phyloP scores from a whole-genome alignment of 1,140 invertebrate genomes.

The Pollicipes pollicipes region DNA sequence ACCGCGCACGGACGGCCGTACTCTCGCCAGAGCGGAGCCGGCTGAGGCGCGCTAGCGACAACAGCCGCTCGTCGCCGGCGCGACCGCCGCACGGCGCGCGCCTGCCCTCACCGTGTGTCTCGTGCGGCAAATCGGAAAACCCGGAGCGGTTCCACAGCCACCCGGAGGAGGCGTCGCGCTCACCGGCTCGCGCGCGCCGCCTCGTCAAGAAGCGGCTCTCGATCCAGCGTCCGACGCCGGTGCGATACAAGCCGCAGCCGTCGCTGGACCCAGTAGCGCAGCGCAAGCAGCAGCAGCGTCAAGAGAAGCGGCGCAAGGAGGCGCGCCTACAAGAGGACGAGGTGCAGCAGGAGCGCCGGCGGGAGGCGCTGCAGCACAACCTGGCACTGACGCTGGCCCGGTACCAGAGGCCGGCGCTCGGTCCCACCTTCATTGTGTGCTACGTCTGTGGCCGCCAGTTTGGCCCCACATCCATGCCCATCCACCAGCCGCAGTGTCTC shows the following conservation, averaged over 20 bases:
- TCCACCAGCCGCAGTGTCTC: slow-evolving; percentile 58
- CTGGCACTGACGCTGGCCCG: not conserved
- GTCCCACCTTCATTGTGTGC: slow-evolving; percentile 33
- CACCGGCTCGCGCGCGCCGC: too few relatives aligned
- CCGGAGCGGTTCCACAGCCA: slow-evolving; percentile 42
- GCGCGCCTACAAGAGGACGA: slow-evolving; percentile 6
- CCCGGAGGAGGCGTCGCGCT: slow-evolving; percentile 19
- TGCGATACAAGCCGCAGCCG: not conserved
- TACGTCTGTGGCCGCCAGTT: slow-evolving; percentile 57
- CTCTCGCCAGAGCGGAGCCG: slow-evolving; percentile 3
- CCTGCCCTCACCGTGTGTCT: slow-evolving; percentile 30
- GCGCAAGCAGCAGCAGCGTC: slow-evolving; percentile 5
- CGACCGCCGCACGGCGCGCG: slow-evolving; percentile 1
- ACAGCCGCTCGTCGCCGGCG: slow-evolving; percentile 4
- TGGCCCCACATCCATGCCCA: slow-evolving; percentile 45
- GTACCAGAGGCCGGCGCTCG: not conserved
- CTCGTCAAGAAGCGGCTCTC: not conserved
- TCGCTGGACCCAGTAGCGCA: not conserved
- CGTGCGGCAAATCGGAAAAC: slow-evolving; percentile 34
- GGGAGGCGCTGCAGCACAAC: not conserved
- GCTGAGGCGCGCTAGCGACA: too few relatives aligned
- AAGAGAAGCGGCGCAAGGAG: slow-evolving; percentile 5
- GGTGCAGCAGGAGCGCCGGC: slow-evolving; percentile 8
- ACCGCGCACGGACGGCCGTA: not conserved
- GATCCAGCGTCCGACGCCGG: not conserved